Percentiles rank a stretch among this genome's conserved stretches.
phyloP scores from a whole-genome alignment of 2,888 invertebrate genomes.

The Cecidostiba fungosa region DNA sequence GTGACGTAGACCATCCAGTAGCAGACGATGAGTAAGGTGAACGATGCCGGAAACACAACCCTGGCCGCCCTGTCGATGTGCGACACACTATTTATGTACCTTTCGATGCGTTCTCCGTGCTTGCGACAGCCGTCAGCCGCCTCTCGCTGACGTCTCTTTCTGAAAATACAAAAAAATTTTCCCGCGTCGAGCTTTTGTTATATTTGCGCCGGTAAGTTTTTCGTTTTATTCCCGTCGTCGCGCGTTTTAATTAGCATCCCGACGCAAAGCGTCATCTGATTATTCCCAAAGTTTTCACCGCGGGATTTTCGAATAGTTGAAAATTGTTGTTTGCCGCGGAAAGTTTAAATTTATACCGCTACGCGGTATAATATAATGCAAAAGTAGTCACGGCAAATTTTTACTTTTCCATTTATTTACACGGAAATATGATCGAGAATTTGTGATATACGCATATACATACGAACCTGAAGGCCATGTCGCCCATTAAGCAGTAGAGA shows the following conservation, averaged over 20 bases:
- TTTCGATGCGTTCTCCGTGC: conserved; percentile 78
- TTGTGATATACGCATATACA: too few species aligned
- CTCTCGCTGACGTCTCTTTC: conserved; percentile 87
- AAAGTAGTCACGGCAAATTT: too few species aligned
- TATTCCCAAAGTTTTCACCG: conserved; percentile 24
- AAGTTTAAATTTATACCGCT: neutral
- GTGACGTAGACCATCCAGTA: conserved; percentile 95
- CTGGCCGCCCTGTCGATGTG: conserved; percentile 91
- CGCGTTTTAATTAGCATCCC: neutral
- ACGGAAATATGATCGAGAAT: too few species aligned
- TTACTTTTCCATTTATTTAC: too few species aligned
- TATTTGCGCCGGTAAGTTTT: neutral
- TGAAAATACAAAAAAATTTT: conserved; percentile 53
- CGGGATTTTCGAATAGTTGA: conserved; percentile 29
- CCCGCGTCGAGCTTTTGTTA: too few species aligned
- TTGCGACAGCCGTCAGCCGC: conserved; percentile 81
- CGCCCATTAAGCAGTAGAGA: conserved; percentile 90
- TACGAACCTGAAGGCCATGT: conserved; percentile 84
- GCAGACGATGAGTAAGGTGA: conserved; percentile 91
- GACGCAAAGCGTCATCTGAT: neutral
- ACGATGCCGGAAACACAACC: conserved; percentile 92
- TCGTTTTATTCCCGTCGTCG: neutral
- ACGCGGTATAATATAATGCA: neutral
- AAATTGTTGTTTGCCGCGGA: conserved; percentile 4
- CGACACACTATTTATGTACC: conserved; percentile 93